Conservation (phyloP, 2,797 vertebrate genomes). For the Chromobotia macracanthus region DNA sequence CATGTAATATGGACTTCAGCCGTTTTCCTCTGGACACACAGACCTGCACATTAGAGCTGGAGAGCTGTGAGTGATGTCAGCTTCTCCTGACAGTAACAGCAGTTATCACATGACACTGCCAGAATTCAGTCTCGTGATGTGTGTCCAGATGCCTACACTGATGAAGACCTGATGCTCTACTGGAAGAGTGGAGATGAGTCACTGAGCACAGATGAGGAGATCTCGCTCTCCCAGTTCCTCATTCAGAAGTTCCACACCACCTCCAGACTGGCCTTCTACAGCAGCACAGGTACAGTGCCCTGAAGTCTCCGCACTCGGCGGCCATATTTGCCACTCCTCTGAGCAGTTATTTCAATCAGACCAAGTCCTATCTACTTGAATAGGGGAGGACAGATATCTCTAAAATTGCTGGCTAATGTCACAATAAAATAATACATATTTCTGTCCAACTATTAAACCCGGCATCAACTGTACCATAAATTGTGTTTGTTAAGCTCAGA, state of each 20-base stretch:
- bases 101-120: neutral
- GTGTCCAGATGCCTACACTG: constrained; percentile 90
- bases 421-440: too few species aligned
- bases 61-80: constrained; percentile 85
- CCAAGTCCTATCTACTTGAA: too few species aligned
- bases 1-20: constrained; percentile 98
- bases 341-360: too few species aligned
- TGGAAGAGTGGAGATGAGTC: constrained; percentile 96
- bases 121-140: neutral
- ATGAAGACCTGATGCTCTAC: constrained; percentile 96
- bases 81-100: neutral
- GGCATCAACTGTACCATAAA: too few species aligned
- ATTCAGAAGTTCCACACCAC: constrained; percentile 96
- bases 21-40: constrained; percentile 93
- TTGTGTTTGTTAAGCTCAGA: too few species aligned
- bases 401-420: too few species aligned
- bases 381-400: too few species aligned
- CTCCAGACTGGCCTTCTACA: constrained; percentile 94
- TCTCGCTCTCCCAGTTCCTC: constrained; percentile 94
- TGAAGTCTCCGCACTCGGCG: too few species aligned
- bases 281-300: constrained; percentile 86
- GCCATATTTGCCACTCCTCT: too few species aligned
- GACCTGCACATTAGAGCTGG: constrained; percentile 91
- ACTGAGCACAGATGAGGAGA: constrained; percentile 91
- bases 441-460: too few species aligned